phyloP scores from a whole-genome alignment of 53 echinoderm and acorn worm species.

The Paracentrotus lividus region DNA sequence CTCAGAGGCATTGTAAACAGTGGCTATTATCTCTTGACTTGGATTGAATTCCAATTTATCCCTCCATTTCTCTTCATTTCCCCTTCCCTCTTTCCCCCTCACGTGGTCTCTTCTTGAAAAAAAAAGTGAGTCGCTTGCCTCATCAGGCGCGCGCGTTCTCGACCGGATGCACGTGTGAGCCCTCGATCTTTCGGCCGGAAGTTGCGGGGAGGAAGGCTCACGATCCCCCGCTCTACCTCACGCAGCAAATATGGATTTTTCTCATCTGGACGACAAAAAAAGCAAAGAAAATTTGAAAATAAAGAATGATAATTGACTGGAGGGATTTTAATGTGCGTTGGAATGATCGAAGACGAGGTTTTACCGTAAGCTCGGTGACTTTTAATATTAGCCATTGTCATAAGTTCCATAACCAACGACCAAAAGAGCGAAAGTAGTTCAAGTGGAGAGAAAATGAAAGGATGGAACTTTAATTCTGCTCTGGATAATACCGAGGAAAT shows the following conservation, averaged over 20 bases:
- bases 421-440: background rate
- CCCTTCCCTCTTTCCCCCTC: conserved; percentile 24
- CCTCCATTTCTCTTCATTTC: conserved; percentile 54
- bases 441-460: too few relatives aligned
- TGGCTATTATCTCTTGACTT: conserved; percentile 57
- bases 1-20: conserved; percentile 62
- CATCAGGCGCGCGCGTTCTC: background rate
- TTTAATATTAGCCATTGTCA: conserved; percentile 22
- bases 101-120: background rate
- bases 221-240: conserved; percentile 44
- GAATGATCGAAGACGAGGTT: conserved; percentile 41
- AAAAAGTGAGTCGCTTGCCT: conserved; percentile 30
- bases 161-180: conserved; percentile 66
- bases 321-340: conserved; percentile 51
- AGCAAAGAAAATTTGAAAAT: conserved; percentile 39
- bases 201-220: conserved; percentile 64
- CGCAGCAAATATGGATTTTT: conserved; percentile 42
- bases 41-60: conserved; percentile 60
- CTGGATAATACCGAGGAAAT: too few relatives aligned
- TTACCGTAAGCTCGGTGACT: conserved; percentile 22
- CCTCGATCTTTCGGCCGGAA: conserved; percentile 62
- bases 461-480: too few relatives aligned
- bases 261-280: conserved; percentile 22
- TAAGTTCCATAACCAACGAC: background rate
- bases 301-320: conserved; percentile 51